phyloP scores from a whole-genome alignment of 2,113 vertebrate genomes.

The Abramis brama region DNA sequence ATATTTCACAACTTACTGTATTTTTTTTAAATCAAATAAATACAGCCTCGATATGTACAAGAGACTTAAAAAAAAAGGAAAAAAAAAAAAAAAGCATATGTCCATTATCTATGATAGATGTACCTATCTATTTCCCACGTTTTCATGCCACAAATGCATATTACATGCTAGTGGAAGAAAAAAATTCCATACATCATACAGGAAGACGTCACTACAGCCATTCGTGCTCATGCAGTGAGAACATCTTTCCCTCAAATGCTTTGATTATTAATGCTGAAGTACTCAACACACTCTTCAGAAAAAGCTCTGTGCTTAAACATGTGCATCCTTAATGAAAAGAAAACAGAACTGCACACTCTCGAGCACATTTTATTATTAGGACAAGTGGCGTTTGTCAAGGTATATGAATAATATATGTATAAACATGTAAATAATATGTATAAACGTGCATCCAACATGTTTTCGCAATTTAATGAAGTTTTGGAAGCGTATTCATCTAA shows the following conservation, averaged over 20 bases:
- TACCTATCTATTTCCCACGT: not conserved
- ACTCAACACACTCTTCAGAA: constrained; percentile 2
- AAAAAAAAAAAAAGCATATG: not conserved
- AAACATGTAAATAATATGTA: too few relatives aligned
- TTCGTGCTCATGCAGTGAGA: not conserved
- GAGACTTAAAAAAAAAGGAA: not conserved
- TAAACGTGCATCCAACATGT: not conserved
- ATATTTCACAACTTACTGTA: not conserved
- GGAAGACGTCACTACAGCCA: not conserved
- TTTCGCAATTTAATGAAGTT: not conserved
- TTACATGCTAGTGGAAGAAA: not conserved
- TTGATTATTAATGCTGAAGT: constrained; percentile 16
- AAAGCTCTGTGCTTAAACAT: not conserved
- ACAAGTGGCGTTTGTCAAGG: too few relatives aligned
- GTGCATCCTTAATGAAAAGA: too few relatives aligned
- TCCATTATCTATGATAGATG: not conserved
- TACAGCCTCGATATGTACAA: too few relatives aligned
- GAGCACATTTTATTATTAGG: too few relatives aligned
- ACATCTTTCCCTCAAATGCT: not conserved
- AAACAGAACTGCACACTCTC: too few relatives aligned
- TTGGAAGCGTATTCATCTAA: not conserved
- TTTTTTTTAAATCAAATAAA: not conserved
- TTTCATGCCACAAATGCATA: not conserved
- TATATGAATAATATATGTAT: too few relatives aligned
- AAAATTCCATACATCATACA: not conserved